Conservation (phyloP, 2,113 vertebrate genomes). For the Danionella cerebrum region DNA sequence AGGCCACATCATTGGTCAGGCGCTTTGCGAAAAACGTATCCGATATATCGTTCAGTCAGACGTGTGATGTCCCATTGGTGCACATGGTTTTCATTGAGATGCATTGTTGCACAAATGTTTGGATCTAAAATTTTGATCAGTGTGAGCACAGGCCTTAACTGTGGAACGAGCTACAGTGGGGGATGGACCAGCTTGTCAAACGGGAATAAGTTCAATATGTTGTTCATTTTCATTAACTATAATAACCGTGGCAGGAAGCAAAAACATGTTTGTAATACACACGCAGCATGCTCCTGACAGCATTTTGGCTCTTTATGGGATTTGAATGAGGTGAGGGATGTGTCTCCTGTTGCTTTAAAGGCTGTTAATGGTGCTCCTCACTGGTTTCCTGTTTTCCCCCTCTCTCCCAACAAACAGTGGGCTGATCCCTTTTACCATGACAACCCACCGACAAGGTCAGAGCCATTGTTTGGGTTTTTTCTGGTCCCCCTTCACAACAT, state of each 20-base stretch:
- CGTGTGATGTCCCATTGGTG: no score
- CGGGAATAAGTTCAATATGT: no score
- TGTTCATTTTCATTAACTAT: no score
- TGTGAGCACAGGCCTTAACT: no score
- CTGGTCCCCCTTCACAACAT: neutral
- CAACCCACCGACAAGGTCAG: slow-evolving; percentile 57
- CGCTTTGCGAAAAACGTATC: no score
- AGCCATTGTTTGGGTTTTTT: slow-evolving; percentile 53
- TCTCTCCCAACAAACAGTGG: slow-evolving; percentile 28
- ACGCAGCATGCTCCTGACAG: neutral
- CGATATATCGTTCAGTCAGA: no score
- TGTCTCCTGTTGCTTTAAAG: slow-evolving; percentile 22
- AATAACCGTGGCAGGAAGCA: neutral
- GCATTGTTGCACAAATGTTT: no score
- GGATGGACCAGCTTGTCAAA: no score
- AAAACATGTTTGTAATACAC: neutral
- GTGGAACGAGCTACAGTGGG: no score
- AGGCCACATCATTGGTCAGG: no score
- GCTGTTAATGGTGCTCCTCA: slow-evolving; percentile 16
- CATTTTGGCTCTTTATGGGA: neutral
- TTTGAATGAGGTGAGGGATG: slow-evolving; percentile 10
- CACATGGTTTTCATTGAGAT: no score
- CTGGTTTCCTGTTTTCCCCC: neutral
- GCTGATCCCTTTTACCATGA: slow-evolving; percentile 57
- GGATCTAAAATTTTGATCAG: no score